A percentile compares a stretch with the other conserved stretches of the same genome.
Evolutionary conservation across 64 coral and sea anemone species (phyloP).

Genomic region (Catalaphyllia jardinei): DNA sequence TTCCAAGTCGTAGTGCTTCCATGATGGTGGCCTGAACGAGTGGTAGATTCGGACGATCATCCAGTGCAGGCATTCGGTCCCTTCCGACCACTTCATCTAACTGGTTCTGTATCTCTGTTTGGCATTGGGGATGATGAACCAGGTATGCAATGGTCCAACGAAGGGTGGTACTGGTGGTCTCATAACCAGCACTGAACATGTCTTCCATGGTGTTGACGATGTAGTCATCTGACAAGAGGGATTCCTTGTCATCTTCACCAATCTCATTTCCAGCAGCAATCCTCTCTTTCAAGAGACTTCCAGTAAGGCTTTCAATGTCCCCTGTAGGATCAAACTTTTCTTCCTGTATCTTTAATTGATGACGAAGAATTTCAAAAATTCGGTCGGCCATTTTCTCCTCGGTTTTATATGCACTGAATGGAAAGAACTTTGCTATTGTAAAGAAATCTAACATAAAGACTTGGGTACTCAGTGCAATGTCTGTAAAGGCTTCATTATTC

Average conservation of each 20-base stretch:
- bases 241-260: slow-evolving; percentile 21
- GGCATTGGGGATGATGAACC: slow-evolving; percentile 31
- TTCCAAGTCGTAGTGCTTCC: slow-evolving; percentile 34
- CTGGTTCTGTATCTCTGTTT: slow-evolving; percentile 32
- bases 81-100: slow-evolving; percentile 31
- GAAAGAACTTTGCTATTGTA: slow-evolving; percentile 34
- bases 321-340: neutral
- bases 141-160: neutral
- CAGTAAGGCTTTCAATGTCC: neutral
- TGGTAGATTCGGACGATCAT: slow-evolving; percentile 11
- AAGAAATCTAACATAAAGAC: slow-evolving; percentile 10
- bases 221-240: neutral
- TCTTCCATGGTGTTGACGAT: neutral
- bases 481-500: neutral
- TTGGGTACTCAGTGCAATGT: neutral
- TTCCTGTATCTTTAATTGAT: slow-evolving; percentile 5
- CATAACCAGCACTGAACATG: neutral
- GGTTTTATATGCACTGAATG: slow-evolving; percentile 28
- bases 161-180: neutral
- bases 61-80: neutral
- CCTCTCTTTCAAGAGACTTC: neutral
- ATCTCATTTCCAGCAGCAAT: slow-evolving; percentile 10
- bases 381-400: neutral
- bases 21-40: slow-evolving; percentile 46
- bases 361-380: slow-evolving; percentile 9